Evolutionary conservation across 1,140 invertebrate species (phyloP).

Genomic region (Dryas iulia): DNA sequence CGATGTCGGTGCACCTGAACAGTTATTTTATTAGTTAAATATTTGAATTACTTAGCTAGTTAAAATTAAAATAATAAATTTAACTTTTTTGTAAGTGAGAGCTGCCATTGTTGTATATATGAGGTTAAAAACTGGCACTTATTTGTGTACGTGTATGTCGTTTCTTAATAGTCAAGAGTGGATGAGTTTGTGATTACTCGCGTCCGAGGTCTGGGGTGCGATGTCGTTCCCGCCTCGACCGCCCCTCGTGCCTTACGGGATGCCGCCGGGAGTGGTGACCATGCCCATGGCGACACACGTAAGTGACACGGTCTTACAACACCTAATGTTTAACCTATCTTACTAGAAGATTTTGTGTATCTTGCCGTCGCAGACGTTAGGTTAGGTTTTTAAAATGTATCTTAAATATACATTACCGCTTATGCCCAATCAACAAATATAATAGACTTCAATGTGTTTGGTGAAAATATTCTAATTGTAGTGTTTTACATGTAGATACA

Average conservation of each 20-base stretch:
- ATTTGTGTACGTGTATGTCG: slow-evolving; percentile 31
- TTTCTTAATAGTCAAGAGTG: slow-evolving; percentile 26
- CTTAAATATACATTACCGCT: background rate
- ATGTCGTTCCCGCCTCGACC: slow-evolving; percentile 74
- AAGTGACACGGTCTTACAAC: slow-evolving; percentile 35
- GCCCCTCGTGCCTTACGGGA: slow-evolving; percentile 68
- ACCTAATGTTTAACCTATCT: slow-evolving; percentile 23
- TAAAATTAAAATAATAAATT: slow-evolving; percentile 12
- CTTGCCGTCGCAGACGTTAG: background rate
- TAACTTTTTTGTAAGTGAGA: slow-evolving; percentile 2
- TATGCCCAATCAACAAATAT: background rate
- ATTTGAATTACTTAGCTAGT: slow-evolving; percentile 16
- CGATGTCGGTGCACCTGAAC: slow-evolving; percentile 26
- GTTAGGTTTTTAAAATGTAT: background rate
- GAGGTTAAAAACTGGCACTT: slow-evolving; percentile 3
- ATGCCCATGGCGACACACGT: slow-evolving; percentile 73
- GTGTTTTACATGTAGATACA: too few relatives aligned
- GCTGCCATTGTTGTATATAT: slow-evolving; percentile 15
- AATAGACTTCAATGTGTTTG: background rate
- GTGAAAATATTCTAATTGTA: too few relatives aligned
- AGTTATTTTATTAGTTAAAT: slow-evolving; percentile 21
- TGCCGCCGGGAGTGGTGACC: slow-evolving; percentile 70
- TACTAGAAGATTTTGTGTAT: background rate
- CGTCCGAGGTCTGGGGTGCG: slow-evolving; percentile 31
- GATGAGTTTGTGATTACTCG: slow-evolving; percentile 35